A percentile compares a stretch with the other conserved stretches of the same genome.
phyloP scores from a whole-genome alignment of 1,140 invertebrate species.

The Notospermus geniculatus region DNA sequence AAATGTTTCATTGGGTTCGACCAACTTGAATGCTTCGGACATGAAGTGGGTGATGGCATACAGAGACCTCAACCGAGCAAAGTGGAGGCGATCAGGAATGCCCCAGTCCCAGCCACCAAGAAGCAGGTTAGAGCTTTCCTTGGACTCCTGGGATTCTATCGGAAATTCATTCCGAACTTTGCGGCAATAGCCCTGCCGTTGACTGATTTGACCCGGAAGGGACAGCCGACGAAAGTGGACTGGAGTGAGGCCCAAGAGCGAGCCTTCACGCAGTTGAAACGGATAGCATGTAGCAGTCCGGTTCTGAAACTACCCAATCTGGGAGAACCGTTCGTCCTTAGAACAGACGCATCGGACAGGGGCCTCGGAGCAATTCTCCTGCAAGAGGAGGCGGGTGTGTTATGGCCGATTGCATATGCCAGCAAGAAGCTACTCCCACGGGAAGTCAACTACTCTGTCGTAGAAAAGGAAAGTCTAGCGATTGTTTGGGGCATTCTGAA shows the following conservation, averaged over 20 bases:
- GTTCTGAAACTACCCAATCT: constrained; percentile 13
- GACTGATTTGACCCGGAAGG: constrained; percentile 37
- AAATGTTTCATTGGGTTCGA: constrained; percentile 24
- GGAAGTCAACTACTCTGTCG: constrained; percentile 1
- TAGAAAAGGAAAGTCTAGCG: constrained; percentile 1
- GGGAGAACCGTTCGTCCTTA: constrained; percentile 7
- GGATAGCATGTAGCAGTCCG: background rate
- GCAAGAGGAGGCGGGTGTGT: background rate
- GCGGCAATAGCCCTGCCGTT: constrained; percentile 28
- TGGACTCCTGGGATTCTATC: constrained; percentile 53
- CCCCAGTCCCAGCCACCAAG: constrained; percentile 37
- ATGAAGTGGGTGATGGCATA: constrained; percentile 19
- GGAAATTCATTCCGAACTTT: constrained; percentile 45
- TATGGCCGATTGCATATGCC: constrained; percentile 2
- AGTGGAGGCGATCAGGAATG: constrained; percentile 41
- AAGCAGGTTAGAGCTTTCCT: constrained; percentile 52
- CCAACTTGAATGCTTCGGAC: constrained; percentile 23
- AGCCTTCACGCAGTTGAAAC: constrained; percentile 9
- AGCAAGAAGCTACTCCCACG: constrained; percentile 3
- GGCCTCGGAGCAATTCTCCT: constrained; percentile 12
- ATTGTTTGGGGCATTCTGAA: constrained; percentile 2
- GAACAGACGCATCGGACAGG: constrained; percentile 16
- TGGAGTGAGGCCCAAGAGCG: constrained; percentile 12
- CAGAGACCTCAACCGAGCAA: constrained; percentile 39
- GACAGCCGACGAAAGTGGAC: constrained; percentile 12